Conservation (phyloP, 2,888 invertebrate genomes). For the Tenthredo amoena region DNA sequence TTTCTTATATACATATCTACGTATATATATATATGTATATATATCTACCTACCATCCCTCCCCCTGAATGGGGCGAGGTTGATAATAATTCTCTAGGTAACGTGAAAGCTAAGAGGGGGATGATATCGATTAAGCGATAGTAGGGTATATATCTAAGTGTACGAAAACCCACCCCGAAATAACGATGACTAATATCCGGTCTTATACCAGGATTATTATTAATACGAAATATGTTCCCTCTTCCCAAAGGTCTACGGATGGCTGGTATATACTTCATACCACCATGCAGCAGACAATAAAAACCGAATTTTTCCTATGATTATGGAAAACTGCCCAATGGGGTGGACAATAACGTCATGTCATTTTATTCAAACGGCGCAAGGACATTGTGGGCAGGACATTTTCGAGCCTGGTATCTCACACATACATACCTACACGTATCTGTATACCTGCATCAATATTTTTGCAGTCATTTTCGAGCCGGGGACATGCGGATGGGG, state of each 20-base stretch:
- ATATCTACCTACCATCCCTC: neutral
- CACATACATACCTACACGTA: neutral
- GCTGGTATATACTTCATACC: neutral
- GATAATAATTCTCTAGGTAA: constrained; percentile 46
- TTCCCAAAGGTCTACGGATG: neutral
- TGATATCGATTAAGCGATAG: constrained; percentile 48
- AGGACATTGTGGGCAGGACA: neutral
- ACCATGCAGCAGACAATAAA: constrained; percentile 1
- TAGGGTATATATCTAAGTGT: neutral
- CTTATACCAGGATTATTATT: constrained; percentile 32
- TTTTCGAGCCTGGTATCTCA: neutral
- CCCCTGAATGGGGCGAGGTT: constrained; percentile 25
- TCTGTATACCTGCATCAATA: neutral
- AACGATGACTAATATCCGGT: constrained; percentile 50
- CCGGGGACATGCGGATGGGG: neutral
- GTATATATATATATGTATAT: neutral
- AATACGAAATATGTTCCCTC: constrained; percentile 37
- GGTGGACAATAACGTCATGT: neutral
- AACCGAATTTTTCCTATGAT: neutral
- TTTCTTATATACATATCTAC: constrained; percentile 25
- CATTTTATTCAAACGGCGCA: neutral
- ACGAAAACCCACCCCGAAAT: constrained; percentile 19
- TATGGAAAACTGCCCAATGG: neutral
- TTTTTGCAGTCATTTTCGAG: neutral
- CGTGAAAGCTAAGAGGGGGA: constrained; percentile 30